Evolutionary conservation across 2,113 vertebrate species (phyloP), one percentile per base, ranked within the genome.

Genomic region (Lichenostomus cassidix): DNA sequence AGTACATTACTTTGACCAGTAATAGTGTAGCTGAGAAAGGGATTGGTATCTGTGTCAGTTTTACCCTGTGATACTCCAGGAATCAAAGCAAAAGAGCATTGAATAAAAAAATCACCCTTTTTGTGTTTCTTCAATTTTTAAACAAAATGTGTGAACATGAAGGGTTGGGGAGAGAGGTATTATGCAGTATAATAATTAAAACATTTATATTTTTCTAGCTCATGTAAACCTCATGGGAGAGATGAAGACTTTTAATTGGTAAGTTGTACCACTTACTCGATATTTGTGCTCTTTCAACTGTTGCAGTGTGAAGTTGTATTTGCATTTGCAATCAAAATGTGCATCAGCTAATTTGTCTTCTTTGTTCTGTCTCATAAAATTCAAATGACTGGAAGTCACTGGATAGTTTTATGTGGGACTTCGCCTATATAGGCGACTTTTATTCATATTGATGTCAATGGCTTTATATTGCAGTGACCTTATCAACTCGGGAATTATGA

Each of bases 321-420:
- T 93, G 95, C 84, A 79, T 87, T 89, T 79, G 53, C 53, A 92
- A 83, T 71, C 62, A 46, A 80, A 58, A 37, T 85, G 24, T 75
- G 29, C 52, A 78, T 82, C 50, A 60, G 41, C 62, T 76, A 64
- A 73, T 70, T 84, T 84, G 59, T 55, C 31, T 49, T 84, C 39
- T 47, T 83, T 4, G 4, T 74, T 90, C 60, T 81, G 33, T 75
- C 19, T 82, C 62, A 58, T 87, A 59, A 87, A 89, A 82, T 89
- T 87, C 37, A 44, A 85, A 70, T 91, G 2, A 41, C 44, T 76
- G 46, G 23, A 67, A 78, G 47, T 87, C 49, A 56, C 29, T 71
- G 28, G 10, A n/a, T 76, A 70, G 22, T 59, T 77, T 75, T 91
- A 49, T n/a, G 20, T 78, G 55, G 46, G 59, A 77, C 50, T 77